A percentile compares a stretch with the other conserved stretches of the same genome.
Evolutionary conservation across 2,113 vertebrate genomes (phyloP).

Genomic region (Cnemophilus loriae): DNA sequence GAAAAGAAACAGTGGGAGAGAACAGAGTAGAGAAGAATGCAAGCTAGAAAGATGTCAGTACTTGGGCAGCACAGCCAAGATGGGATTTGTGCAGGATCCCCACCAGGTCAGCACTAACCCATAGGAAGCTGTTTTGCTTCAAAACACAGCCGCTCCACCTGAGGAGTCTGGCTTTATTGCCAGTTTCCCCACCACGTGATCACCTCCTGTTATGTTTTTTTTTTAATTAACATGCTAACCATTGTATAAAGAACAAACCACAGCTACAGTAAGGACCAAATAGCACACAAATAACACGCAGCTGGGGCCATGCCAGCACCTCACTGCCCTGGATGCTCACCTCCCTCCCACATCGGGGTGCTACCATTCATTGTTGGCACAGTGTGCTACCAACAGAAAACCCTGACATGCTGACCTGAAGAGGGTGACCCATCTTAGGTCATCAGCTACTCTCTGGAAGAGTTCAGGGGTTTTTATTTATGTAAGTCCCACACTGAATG

Average conservation of each 20-base stretch:
- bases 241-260: neutral
- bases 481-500: neutral
- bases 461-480: rapidly evolving
- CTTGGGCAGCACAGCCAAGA: neutral
- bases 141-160: neutral
- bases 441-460: neutral
- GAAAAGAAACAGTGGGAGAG: neutral
- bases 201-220: neutral
- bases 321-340: neutral
- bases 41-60: neutral
- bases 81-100: neutral
- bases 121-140: neutral
- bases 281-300: neutral
- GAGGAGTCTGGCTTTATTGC: neutral
- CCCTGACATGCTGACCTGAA: no score
- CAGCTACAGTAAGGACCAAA: neutral
- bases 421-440: neutral
- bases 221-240: neutral
- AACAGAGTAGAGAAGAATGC: neutral
- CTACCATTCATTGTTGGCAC: rapidly evolving
- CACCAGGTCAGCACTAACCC: neutral
- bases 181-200: neutral
- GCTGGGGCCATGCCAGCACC: neutral
- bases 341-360: rapidly evolving
- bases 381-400: neutral